Conservation (phyloP, 1,140 invertebrate species). For the Mizuhopecten yessoensis region DNA sequence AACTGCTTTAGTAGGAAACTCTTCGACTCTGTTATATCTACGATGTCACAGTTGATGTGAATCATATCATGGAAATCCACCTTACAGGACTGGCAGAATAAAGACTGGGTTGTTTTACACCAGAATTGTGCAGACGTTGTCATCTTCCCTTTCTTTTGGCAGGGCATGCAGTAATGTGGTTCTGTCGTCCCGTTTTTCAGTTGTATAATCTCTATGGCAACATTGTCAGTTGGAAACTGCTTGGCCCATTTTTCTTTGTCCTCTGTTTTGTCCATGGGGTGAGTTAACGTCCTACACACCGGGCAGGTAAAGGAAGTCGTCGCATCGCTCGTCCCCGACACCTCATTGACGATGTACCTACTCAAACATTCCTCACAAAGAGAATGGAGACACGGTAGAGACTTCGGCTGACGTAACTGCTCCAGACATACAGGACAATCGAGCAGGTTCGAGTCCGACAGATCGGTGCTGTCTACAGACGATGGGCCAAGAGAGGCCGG, state of each 20-base stretch:
- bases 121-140: slow-evolving; percentile 10
- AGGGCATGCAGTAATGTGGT: background rate
- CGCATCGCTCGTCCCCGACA: background rate
- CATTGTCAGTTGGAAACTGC: slow-evolving; percentile 30
- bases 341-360: slow-evolving; percentile 59
- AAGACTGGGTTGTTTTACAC: slow-evolving; percentile 28
- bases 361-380: slow-evolving; percentile 92
- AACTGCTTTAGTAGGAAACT: background rate
- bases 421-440: slow-evolving; percentile 79
- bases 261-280: background rate
- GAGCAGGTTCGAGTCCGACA: slow-evolving; percentile 48
- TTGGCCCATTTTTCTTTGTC: background rate
- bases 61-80: background rate
- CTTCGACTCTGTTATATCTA: background rate
- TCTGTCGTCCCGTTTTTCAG: background rate
- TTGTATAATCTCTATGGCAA: slow-evolving; percentile 43
- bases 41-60: background rate
- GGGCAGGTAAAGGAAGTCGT: slow-evolving; percentile 45
- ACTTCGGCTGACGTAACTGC: slow-evolving; percentile 86
- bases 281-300: slow-evolving; percentile 43
- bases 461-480: background rate
- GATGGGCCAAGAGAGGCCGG: background rate
- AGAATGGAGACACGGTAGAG: slow-evolving; percentile 94
- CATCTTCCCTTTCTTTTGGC: background rate
- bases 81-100: slow-evolving; percentile 39